Conservation (phyloP, 2,797 vertebrate species). For the Micrastur ruficollis region DNA sequence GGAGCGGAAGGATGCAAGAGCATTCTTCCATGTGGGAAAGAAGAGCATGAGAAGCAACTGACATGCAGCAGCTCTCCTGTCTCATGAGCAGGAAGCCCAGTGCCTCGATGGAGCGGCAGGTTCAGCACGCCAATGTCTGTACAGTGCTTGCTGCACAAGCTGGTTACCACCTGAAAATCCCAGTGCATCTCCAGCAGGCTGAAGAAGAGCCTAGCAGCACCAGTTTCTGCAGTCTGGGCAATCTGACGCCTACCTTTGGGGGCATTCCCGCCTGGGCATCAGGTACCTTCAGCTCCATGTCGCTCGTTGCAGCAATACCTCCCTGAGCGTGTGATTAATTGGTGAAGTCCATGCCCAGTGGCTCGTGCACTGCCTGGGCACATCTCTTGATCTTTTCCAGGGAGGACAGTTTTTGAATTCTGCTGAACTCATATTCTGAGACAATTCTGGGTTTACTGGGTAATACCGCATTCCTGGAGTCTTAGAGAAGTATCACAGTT, state of each 20-base stretch:
- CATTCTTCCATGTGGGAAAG: not conserved
- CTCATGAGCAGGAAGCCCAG: not conserved
- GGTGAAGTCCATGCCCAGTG: accelerated
- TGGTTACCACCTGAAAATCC: not conserved
- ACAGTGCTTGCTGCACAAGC: not conserved
- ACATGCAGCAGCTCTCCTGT: not conserved
- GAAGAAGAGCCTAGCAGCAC: not conserved
- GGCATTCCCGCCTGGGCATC: not conserved
- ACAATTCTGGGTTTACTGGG: not conserved
- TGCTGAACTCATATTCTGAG: not conserved
- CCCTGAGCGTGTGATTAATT: accelerated
- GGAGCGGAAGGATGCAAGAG: not conserved
- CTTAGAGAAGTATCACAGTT: not conserved
- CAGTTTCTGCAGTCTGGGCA: not conserved
- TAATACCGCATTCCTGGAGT: not conserved
- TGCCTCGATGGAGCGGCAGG: not conserved
- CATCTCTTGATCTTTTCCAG: not conserved
- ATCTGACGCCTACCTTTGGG: not conserved
- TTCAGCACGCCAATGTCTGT: not conserved
- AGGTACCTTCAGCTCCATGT: accelerated
- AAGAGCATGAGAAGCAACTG: not conserved
- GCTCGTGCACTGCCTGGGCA: not conserved
- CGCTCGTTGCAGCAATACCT: accelerated
- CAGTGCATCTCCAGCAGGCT: not conserved
- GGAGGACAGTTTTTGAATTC: not conserved